Evolutionary conservation across 2,888 invertebrate species (phyloP), one percentile per base, ranked within the genome.

Genomic region (Coenonympha glycerion): DNA sequence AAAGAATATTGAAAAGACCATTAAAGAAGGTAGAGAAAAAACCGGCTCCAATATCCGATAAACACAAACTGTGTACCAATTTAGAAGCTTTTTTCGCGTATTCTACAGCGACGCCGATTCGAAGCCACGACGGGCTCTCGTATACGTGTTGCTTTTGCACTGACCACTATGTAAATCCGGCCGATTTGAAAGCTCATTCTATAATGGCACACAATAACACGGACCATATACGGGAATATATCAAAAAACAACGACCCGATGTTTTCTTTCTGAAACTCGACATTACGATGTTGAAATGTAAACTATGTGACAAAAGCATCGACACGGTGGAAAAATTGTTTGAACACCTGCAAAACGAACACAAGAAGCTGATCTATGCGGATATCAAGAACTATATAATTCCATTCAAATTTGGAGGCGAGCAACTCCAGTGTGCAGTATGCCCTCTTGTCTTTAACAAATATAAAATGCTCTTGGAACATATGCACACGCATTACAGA

Each of bases 381-480:
- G 73, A 78, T 47, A 69, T 83, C 3, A 79, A 79, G 44, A 79
- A 75, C 51, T 77, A 79, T 34, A 73, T 83, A 8, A 65, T 81
- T 24, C 65, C 67, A 1, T 68, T 69, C 44, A 64, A 62, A 31
- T 69, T 71, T 39, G 55, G 60, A 1, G 57, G 55, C 2, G 65
- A 68, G 1, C 49, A 52, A 0, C 45, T 74, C 0, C 59, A 60
- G 19, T 78, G 78, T 45, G 68, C 62, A 9, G 52, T 71, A 1
- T 79, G 79, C 44, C 26, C 44, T 0, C 60, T 60, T 11, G 57
- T 55, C 3, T 71, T 63, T 47, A 56, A 52, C 6, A 61, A 54
- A 4, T 71, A 69, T 48, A 69, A 65, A 47, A 52, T 57, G 11
- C 53, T 70, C 3, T 49, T 59, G 6, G 64, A 68, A 18, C 81